These are phyloP conservation scores for Campylomormyrus numenius DNA, from an alignment of 2,113 vertebrate species.

Conservation along the genomic window DNA sequence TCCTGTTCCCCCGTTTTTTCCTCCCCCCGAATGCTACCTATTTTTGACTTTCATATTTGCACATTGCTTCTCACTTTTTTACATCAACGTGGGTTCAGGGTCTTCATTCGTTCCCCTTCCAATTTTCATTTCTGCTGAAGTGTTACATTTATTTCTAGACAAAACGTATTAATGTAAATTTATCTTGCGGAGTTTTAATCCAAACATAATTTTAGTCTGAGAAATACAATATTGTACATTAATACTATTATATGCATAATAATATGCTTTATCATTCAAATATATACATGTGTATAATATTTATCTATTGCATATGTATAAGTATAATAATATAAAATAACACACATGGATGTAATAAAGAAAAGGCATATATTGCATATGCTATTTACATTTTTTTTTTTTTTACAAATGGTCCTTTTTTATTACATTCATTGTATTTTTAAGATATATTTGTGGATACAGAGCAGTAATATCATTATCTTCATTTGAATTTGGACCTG, in stretches of 20 bases:
- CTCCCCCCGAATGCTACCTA: background rate
- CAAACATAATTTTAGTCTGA: background rate
- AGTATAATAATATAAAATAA: background rate
- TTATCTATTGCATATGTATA: background rate
- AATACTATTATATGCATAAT: background rate
- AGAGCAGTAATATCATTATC: background rate
- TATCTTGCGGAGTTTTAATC: background rate
- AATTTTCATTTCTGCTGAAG: background rate
- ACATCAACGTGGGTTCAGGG: background rate
- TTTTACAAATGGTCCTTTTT: background rate
- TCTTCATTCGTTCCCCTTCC: background rate
- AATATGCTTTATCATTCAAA: background rate
- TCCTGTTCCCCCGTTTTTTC: background rate
- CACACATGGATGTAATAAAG: background rate
- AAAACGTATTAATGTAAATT: background rate
- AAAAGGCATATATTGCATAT: background rate
- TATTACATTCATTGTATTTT: background rate
- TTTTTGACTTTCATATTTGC: background rate
- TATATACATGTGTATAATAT: background rate
- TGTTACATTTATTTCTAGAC: background rate
- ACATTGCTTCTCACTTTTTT: background rate
- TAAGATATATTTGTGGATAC: background rate
- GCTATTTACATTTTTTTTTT: background rate
- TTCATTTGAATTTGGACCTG: background rate
- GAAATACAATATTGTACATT: background rate